These are phyloP conservation scores for Sympetrum striolatum DNA, from an alignment of 2,888 invertebrate genomes.

Conservation along the genomic window DNA sequence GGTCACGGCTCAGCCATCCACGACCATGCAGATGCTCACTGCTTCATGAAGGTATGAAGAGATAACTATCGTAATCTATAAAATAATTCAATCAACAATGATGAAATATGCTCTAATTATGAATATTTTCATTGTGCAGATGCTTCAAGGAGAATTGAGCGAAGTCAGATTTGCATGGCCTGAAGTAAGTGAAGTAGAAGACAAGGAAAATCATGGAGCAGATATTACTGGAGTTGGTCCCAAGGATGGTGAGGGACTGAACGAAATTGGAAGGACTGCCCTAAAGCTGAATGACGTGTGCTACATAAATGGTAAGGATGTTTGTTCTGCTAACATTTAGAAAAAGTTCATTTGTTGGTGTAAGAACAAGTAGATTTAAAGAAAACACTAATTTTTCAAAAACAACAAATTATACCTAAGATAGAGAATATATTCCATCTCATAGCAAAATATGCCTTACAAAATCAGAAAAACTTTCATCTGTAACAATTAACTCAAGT, in stretches of 20 bases:
- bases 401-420: not conserved
- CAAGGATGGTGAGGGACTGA: slow-evolving; percentile 64
- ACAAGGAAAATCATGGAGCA: slow-evolving; percentile 51
- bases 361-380: too few relatives aligned
- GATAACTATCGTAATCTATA: not conserved
- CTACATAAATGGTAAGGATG: slow-evolving; percentile 88
- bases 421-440: not conserved
- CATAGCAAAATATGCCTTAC: not conserved
- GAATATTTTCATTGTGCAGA: slow-evolving; percentile 48
- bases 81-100: not conserved
- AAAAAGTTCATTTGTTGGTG: too few relatives aligned
- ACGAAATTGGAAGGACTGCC: slow-evolving; percentile 70
- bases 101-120: not conserved
- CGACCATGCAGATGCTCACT: slow-evolving; percentile 95
- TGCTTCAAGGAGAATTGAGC: slow-evolving; percentile 60
- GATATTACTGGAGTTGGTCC: slow-evolving; percentile 52
- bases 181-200: slow-evolving; percentile 59
- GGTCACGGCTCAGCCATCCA: slow-evolving; percentile 95
- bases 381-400: too few relatives aligned
- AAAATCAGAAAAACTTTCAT: not conserved
- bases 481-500: not conserved
- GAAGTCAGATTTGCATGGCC: slow-evolving; percentile 83
- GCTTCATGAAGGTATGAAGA: slow-evolving; percentile 83
- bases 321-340: too few relatives aligned
- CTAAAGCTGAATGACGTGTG: slow-evolving; percentile 81